Base-by-base conservation (phyloP, 2,888 invertebrate genomes). In the Calliphora vomitoria region DNA sequence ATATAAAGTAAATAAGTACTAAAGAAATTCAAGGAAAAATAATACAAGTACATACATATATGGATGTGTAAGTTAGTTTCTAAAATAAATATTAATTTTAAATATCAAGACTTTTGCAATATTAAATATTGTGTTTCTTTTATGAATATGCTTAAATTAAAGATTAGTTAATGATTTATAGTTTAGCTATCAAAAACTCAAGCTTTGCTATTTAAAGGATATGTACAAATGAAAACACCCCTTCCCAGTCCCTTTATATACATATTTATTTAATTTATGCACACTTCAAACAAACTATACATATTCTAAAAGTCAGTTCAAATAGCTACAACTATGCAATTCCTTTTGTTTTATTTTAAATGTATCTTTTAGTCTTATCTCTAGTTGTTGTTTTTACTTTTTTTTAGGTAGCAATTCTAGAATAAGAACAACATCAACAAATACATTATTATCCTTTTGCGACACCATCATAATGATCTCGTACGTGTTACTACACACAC, bases 371-470 rank as follows among this genome's bases (percentile, higher is more conserved):
- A 44, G 44, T 53, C 50, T 82, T 82, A 75, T 83, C 76, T 62
- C 25, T 53, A 38, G 50, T 47, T 55, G 25, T 53, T 78, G 11
- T 75, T 68, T 44, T 15, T 31, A 8, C 3, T 20, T 4, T 15
- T 25, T 69, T 50, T 35, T 35, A 50, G 64, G 62, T 47, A 78
- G 11, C 71, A 74, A 74, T 55, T 20, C 25, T 35, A 18, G 35
- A 71, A 76, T n/a, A 55, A 44, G 20, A 53, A 60, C 41, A 68
- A 74, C 50, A 75, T 35, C 31, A 62, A 41, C 44, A 62, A 55
- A 79, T 75, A 79, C 79, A 75, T 82, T 87, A 87, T 85, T 87
- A 87, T 87, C 79, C 87, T 87, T 60, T 85, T 85, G 87, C 66
- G 85, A 87, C 85, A 75, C 74, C 66, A 87, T 87, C 82, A 74